phyloP scores from a whole-genome alignment of 2,113 vertebrate genomes.

The Sciurus niger region DNA sequence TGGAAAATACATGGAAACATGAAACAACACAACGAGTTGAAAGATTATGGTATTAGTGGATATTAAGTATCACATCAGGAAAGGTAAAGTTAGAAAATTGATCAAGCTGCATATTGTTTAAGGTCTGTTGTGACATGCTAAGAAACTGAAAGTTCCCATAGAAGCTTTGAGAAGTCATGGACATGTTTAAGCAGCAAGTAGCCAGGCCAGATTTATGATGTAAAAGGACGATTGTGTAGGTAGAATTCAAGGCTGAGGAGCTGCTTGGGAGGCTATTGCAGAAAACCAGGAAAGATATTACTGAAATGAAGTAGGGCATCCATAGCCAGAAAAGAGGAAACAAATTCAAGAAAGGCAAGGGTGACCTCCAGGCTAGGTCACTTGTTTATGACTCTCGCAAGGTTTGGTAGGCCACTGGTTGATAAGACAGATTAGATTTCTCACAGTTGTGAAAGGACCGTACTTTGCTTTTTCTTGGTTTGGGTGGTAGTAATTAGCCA shows the following conservation, averaged over 20 bases:
- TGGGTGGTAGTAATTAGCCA: neutral
- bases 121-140: neutral
- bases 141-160: neutral
- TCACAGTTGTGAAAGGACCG: neutral
- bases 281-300: neutral
- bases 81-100: slow-evolving; percentile 20
- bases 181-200: slow-evolving; percentile 26
- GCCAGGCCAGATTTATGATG: neutral
- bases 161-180: neutral
- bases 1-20: neutral
- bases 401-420: neutral
- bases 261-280: neutral
- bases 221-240: neutral
- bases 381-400: neutral
- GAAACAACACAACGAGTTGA: neutral
- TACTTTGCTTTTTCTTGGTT: neutral
- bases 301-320: neutral
- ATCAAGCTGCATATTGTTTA: neutral
- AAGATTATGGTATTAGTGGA: neutral
- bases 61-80: neutral
- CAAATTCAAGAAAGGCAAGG: neutral
- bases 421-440: neutral
- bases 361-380: neutral
- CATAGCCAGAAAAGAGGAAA: slow-evolving; percentile 1
- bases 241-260: neutral